Evolutionary conservation across 2,797 vertebrate genomes (phyloP).

Genomic region (Microctenopoma steveboyesi): DNA sequence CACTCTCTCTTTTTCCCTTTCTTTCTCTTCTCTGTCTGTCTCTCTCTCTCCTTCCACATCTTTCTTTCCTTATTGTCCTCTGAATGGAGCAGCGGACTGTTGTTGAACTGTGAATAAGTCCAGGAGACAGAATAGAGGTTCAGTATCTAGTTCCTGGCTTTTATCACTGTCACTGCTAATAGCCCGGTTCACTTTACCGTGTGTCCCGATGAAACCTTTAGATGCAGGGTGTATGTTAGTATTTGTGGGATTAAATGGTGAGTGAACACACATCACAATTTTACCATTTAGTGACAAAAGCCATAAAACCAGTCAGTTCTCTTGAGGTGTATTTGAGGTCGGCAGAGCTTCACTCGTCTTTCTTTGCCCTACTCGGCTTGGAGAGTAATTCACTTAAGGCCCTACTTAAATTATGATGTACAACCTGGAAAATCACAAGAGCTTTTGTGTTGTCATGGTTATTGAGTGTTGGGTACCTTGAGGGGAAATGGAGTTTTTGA

Average conservation of each 20-base stretch:
- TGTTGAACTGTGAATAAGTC: slow-evolving; percentile 60
- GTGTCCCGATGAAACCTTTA: slow-evolving; percentile 9
- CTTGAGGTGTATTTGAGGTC: slow-evolving; percentile 35
- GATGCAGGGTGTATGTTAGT: slow-evolving; percentile 8
- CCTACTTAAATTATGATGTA: slow-evolving; percentile 61
- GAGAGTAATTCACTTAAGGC: slow-evolving; percentile 43
- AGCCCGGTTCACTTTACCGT: slow-evolving; percentile 9
- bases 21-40: slow-evolving; percentile 18
- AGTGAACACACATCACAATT: slow-evolving; percentile 4
- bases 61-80: slow-evolving; percentile 60
- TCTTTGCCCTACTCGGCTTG: slow-evolving; percentile 22
- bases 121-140: slow-evolving; percentile 35
- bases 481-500: slow-evolving; percentile 63
- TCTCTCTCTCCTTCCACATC: slow-evolving; percentile 36
- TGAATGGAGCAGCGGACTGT: slow-evolving; percentile 61
- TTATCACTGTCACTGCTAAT: slow-evolving; percentile 22
- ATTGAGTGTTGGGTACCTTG: slow-evolving; percentile 71
- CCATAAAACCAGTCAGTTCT: slow-evolving; percentile 38
- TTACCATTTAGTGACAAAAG: slow-evolving; percentile 15
- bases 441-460: slow-evolving; percentile 76
- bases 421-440: slow-evolving; percentile 66
- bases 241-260: background rate
- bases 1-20: slow-evolving; percentile 46
- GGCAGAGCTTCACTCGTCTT: slow-evolving; percentile 8
- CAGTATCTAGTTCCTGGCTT: slow-evolving; percentile 18